phyloP scores from a whole-genome alignment of 2,113 vertebrate genomes.

The Perognathus longimembris region DNA sequence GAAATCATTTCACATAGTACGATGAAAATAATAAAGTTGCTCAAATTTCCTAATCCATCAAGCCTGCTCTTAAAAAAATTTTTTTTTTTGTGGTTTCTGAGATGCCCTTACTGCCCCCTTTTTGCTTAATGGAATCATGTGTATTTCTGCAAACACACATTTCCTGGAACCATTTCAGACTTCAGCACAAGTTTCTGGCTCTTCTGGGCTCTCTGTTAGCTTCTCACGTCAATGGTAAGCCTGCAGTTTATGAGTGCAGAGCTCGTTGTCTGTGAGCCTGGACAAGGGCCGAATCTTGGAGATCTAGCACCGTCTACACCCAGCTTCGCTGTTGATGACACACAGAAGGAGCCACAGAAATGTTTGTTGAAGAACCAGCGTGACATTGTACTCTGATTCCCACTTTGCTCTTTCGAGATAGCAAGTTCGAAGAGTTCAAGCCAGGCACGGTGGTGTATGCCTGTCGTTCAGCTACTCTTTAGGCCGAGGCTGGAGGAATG shows the following conservation, averaged over 20 bases:
- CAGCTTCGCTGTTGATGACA: background rate
- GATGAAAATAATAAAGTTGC: too few species aligned
- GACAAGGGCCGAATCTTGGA: too few species aligned
- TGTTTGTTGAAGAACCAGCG: background rate
- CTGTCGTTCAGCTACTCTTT: background rate
- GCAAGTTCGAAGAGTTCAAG: background rate
- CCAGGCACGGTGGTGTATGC: fast-evolving
- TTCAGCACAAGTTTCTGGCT: background rate
- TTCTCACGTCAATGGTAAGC: too few species aligned
- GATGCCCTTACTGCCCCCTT: background rate
- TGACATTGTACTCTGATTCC: background rate
- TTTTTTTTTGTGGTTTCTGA: too few species aligned
- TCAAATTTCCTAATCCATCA: background rate
- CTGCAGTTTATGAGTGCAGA: too few species aligned
- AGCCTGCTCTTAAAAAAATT: background rate
- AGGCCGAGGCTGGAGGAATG: background rate
- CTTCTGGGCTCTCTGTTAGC: background rate
- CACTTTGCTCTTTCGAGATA: background rate
- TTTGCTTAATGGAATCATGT: background rate
- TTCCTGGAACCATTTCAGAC: fast-evolving
- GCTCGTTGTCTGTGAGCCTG: too few species aligned
- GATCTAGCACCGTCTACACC: background rate
- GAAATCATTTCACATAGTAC: too few species aligned
- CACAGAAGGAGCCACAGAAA: background rate
- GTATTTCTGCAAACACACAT: background rate